These are phyloP conservation scores for Allygus modestus DNA, from an alignment of 2,888 invertebrate genomes.

Conservation along the genomic window DNA sequence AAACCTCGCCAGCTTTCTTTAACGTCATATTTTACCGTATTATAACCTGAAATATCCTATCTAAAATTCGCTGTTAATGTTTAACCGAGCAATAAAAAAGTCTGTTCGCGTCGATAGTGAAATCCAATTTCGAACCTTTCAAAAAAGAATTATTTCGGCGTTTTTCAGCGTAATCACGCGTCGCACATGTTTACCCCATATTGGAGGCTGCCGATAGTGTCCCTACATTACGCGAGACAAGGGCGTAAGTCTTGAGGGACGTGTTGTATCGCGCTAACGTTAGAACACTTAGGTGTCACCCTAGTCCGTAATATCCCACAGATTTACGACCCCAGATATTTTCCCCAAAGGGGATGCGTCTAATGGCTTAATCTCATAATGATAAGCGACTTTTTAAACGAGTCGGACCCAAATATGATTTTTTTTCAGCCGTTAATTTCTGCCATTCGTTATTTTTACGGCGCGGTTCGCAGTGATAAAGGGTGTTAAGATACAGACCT, in stretches of 20 bases:
- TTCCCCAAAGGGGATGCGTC: slow-evolving; percentile 19
- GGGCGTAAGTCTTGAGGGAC: slow-evolving; percentile 22
- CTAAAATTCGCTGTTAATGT: neutral
- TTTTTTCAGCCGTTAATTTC: slow-evolving; percentile 55
- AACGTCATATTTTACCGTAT: neutral
- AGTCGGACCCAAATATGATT: slow-evolving; percentile 39
- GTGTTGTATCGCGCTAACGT: slow-evolving; percentile 35
- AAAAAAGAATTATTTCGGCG: slow-evolving; percentile 1
- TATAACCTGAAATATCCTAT: no score
- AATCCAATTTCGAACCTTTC: slow-evolving; percentile 26
- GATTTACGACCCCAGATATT: neutral
- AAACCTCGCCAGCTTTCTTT: no score
- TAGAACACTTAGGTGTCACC: neutral
- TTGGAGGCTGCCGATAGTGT: slow-evolving; percentile 34
- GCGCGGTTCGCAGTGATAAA: slow-evolving; percentile 51
- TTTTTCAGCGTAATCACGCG: slow-evolving; percentile 19
- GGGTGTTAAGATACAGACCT: slow-evolving; percentile 23
- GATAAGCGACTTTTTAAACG: slow-evolving; percentile 55
- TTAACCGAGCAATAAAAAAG: slow-evolving; percentile 22
- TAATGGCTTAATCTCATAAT: slow-evolving; percentile 53
- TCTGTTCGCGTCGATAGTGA: slow-evolving; percentile 20
- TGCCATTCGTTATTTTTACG: slow-evolving; percentile 54
- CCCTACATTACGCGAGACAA: slow-evolving; percentile 37
- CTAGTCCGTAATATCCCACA: neutral
- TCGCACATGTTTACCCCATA: slow-evolving; percentile 27